phyloP scores from a whole-genome alignment of 2,113 vertebrate genomes.

The Sardina pilchardus region DNA sequence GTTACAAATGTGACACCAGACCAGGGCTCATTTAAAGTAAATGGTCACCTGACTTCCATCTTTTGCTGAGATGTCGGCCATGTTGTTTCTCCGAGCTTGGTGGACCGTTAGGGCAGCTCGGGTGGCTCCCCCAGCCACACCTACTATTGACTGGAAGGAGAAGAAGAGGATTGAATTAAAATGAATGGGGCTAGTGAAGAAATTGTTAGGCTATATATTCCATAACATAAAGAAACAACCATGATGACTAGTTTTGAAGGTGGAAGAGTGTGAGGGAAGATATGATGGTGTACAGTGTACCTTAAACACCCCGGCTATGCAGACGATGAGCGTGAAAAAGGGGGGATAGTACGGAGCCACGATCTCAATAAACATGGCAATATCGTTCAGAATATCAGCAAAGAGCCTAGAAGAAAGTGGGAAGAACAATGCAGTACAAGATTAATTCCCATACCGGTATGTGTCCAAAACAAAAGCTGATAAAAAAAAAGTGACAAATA shows the following conservation, averaged over 20 bases:
- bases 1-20: too few relatives aligned
- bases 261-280: too few relatives aligned
- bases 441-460: not conserved
- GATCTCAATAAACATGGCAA: slow-evolving; percentile 88
- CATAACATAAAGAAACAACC: not conserved
- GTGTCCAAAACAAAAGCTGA: too few relatives aligned
- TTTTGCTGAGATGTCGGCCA: slow-evolving; percentile 90
- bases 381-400: slow-evolving; percentile 84
- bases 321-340: slow-evolving; percentile 78
- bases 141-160: slow-evolving; percentile 79
- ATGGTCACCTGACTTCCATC: slow-evolving; percentile 86
- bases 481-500: not conserved
- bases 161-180: slow-evolving; percentile 8
- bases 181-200: not conserved
- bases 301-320: slow-evolving; percentile 83
- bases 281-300: slow-evolving; percentile 57
- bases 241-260: not conserved
- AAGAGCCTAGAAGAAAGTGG: slow-evolving; percentile 74
- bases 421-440: not conserved
- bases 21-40: not conserved
- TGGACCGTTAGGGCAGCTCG: slow-evolving; percentile 87
- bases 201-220: not conserved
- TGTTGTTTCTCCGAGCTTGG: slow-evolving; percentile 89
- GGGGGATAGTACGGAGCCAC: slow-evolving; percentile 77
- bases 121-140: slow-evolving; percentile 89